Conservation (phyloP, 2,888 invertebrate genomes). For the Lithosia quadra region DNA sequence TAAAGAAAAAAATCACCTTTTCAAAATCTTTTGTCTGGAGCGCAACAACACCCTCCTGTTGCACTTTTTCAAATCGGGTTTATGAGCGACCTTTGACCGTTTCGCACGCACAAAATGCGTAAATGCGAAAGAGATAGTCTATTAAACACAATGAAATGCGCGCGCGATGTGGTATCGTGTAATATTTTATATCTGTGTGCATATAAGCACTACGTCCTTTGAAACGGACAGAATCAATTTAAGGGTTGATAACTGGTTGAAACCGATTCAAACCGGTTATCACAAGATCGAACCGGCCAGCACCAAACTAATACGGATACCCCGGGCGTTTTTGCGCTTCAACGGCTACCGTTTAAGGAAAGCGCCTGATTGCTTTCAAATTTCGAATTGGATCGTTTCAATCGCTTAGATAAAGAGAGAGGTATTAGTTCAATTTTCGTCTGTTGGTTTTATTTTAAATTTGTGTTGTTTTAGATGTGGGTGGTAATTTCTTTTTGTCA, state of each 20-base stretch:
- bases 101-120: no score
- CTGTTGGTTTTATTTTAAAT: slow-evolving; percentile 25
- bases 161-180: no score
- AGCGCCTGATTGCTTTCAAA: slow-evolving; percentile 51
- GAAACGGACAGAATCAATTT: no score
- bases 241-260: slow-evolving; percentile 61
- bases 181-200: no score
- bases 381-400: slow-evolving; percentile 53
- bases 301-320: slow-evolving; percentile 39
- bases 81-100: no score
- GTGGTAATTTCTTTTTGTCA: neutral
- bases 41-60: no score
- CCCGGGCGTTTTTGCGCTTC: slow-evolving; percentile 55
- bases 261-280: slow-evolving; percentile 59
- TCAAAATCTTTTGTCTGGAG: no score
- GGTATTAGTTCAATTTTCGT: slow-evolving; percentile 32
- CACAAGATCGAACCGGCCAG: slow-evolving; percentile 52
- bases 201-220: no score
- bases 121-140: no score
- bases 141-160: no score
- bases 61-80: no score
- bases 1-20: no score
- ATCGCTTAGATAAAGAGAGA: slow-evolving; percentile 41
- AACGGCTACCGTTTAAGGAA: slow-evolving; percentile 48
- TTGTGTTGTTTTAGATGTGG: slow-evolving; percentile 8